These are phyloP conservation scores for Theristicus caerulescens DNA, from an alignment of 2,113 vertebrate species.

Conservation along the genomic window DNA sequence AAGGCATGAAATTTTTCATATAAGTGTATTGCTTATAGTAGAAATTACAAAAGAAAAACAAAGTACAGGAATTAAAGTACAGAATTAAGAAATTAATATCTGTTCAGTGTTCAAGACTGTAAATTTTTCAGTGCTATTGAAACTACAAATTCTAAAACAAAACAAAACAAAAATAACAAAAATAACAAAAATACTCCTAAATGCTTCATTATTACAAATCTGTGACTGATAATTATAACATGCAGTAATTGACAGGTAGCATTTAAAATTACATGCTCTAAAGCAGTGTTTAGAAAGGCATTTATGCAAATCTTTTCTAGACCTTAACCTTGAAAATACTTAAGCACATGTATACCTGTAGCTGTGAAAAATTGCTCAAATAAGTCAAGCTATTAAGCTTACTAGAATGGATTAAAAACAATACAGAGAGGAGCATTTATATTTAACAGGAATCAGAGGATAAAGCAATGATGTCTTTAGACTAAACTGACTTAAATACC, in stretches of 20 bases:
- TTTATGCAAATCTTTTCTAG: not conserved
- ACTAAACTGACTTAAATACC: not conserved
- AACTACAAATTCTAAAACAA: not conserved
- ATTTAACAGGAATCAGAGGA: not conserved
- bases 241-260: not conserved
- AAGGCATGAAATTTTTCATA: not conserved
- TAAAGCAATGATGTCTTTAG: not conserved
- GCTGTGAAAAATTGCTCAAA: not conserved
- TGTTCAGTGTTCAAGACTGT: not conserved
- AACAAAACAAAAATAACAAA: not conserved
- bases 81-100: not conserved
- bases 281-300: not conserved
- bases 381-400: not conserved
- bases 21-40: not conserved
- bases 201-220: not conserved
- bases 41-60: not conserved
- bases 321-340: not conserved
- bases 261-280: not conserved
- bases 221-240: not conserved
- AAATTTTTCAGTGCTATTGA: not conserved
- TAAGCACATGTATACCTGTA: not conserved
- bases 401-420: not conserved
- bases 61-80: not conserved
- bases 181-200: not conserved
- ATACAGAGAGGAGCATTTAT: not conserved